These are phyloP conservation scores for Drosophila sp. DNA, from an alignment of 1,140 invertebrate genomes.

Conservation along the genomic window DNA sequence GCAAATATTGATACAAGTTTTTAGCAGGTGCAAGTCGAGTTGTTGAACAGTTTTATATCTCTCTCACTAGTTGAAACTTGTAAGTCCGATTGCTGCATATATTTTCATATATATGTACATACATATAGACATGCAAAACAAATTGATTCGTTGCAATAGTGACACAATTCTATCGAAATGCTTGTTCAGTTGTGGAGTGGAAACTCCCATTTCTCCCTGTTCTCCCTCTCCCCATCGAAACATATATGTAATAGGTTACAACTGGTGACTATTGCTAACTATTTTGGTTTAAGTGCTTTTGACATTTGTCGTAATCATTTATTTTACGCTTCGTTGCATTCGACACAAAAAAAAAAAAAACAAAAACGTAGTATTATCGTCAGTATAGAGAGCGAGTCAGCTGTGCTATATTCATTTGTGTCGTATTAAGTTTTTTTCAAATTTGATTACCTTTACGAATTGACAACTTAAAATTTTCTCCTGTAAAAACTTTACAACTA, in stretches of 20 bases:
- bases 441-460: background rate
- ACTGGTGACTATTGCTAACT: constrained; percentile 11
- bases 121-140: background rate
- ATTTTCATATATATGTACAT: no score
- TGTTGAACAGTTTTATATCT: constrained; percentile 8
- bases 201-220: background rate
- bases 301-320: constrained; percentile 14
- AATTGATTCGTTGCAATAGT: constrained; percentile 11
- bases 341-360: background rate
- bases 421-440: background rate
- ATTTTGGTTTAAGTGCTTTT: constrained; percentile 8
- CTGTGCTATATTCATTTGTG: background rate
- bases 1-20: constrained; percentile 14
- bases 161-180: constrained; percentile 8
- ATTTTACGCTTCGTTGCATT: constrained; percentile 8
- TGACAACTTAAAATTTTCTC: background rate
- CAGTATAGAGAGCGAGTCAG: background rate
- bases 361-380: background rate
- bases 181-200: constrained; percentile 1
- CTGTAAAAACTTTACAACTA: background rate
- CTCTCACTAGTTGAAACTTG: background rate
- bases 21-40: constrained; percentile 10
- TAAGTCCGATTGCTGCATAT: background rate
- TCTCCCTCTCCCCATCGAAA: background rate
- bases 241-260: constrained; percentile 1